Evolutionary conservation across 2,888 invertebrate species (phyloP).

Genomic region (Drosophila barbarae): DNA sequence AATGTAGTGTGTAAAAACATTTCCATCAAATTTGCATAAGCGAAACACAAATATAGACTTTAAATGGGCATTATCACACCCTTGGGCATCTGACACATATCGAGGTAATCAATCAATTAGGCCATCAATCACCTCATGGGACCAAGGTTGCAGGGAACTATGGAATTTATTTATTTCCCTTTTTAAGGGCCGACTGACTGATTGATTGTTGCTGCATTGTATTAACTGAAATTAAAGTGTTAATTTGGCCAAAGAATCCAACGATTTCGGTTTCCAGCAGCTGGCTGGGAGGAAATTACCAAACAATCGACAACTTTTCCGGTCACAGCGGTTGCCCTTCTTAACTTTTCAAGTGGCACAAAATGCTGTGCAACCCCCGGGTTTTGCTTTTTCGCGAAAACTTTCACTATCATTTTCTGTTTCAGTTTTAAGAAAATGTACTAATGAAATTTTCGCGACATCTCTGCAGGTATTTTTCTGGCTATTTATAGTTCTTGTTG

Average conservation of each 20-base stretch:
- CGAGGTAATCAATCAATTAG: conserved; percentile 44
- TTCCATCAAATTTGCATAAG: conserved; percentile 40
- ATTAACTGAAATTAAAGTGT: conserved; percentile 39
- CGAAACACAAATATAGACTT: conserved; percentile 32
- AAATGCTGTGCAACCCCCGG: conserved; percentile 3
- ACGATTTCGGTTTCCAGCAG: conserved; percentile 9
- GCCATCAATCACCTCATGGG: conserved; percentile 38
- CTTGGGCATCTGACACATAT: conserved; percentile 16
- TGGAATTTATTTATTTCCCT: conserved; percentile 1
- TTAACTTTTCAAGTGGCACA: conserved; percentile 27
- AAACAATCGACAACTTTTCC: conserved; percentile 29
- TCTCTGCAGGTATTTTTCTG: conserved; percentile 27
- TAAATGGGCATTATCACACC: conserved; percentile 34
- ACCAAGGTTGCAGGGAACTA: conserved; percentile 7
- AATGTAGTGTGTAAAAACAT: conserved; percentile 21
- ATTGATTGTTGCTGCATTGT: conserved; percentile 36
- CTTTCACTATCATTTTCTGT: conserved; percentile 40
- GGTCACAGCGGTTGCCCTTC: conserved; percentile 28
- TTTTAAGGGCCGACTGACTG: conserved; percentile 1
- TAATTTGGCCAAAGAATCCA: conserved; percentile 22
- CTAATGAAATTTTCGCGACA: conserved; percentile 32
- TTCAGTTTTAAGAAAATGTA: conserved; percentile 25
- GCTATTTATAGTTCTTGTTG: conserved; percentile 34
- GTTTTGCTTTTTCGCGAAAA: conserved; percentile 30
- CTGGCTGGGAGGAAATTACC: conserved; percentile 11